phyloP scores from a whole-genome alignment of 1,140 invertebrate species.

The Gonioctena quinquepunctata region DNA sequence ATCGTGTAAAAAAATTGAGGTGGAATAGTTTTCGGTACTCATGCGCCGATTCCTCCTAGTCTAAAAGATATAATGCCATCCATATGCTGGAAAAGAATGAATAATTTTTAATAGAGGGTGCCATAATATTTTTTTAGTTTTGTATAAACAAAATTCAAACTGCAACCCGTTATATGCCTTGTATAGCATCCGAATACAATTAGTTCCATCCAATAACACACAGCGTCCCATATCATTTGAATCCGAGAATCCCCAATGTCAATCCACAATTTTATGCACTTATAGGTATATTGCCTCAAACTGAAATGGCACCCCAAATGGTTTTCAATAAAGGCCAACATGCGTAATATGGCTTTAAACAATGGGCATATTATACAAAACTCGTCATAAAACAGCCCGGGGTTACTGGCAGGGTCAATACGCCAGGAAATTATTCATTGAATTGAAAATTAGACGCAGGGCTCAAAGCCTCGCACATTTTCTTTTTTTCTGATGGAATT shows the following conservation, averaged over 20 bases:
- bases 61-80: too few relatives aligned
- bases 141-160: too few relatives aligned
- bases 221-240: not conserved
- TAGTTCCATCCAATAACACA: too few relatives aligned
- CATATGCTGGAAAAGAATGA: too few relatives aligned
- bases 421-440: conserved; percentile 13
- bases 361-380: conserved; percentile 20
- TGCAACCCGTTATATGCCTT: too few relatives aligned
- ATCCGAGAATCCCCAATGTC: not conserved
- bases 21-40: too few relatives aligned
- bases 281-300: not conserved
- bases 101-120: too few relatives aligned
- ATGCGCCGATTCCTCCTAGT: too few relatives aligned
- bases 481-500: too few relatives aligned
- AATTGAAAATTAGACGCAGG: conserved; percentile 14
- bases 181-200: too few relatives aligned
- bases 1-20: too few relatives aligned
- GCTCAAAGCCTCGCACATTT: not conserved
- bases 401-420: conserved; percentile 14
- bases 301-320: not conserved
- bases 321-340: conserved; percentile 11
- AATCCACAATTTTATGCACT: not conserved
- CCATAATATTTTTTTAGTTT: too few relatives aligned
- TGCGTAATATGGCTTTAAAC: conserved; percentile 11
- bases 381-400: conserved; percentile 17